Percentiles rank a stretch among this genome's conserved stretches.
Evolutionary conservation across 2,797 vertebrate genomes (phyloP).

Genomic region (Eulemur coronatus): DNA sequence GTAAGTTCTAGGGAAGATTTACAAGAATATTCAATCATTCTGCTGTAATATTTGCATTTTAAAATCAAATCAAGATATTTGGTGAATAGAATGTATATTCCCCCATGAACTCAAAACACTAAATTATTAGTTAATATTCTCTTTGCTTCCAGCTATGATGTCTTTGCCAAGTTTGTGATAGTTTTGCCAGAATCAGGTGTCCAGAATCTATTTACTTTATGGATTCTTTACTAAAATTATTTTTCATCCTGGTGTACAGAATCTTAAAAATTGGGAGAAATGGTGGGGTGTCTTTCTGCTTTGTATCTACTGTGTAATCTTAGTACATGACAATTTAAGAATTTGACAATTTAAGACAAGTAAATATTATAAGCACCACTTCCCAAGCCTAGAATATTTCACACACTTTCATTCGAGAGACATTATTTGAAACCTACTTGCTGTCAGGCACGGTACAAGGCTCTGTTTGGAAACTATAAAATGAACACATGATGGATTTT

Average conservation of each 20-base stretch:
- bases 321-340: background rate
- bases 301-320: background rate
- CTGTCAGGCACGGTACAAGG: background rate
- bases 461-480: background rate
- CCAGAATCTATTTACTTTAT: background rate
- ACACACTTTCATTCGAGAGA: background rate
- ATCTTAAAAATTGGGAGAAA: background rate
- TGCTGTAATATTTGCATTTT: background rate
- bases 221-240: background rate
- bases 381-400: background rate
- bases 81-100: background rate
- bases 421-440: background rate
- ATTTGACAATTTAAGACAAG: background rate
- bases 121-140: background rate
- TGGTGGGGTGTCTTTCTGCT: background rate
- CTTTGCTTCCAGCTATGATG: background rate
- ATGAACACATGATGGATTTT: background rate
- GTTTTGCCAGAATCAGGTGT: background rate
- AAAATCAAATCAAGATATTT: background rate
- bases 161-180: background rate
- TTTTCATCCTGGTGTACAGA: background rate
- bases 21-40: background rate
- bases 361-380: background rate
- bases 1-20: background rate
- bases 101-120: background rate